A percentile compares a stretch with the other conserved stretches of the same genome.
phyloP scores from a whole-genome alignment of 1,140 invertebrate genomes.

The Latrodectus geometricus region DNA sequence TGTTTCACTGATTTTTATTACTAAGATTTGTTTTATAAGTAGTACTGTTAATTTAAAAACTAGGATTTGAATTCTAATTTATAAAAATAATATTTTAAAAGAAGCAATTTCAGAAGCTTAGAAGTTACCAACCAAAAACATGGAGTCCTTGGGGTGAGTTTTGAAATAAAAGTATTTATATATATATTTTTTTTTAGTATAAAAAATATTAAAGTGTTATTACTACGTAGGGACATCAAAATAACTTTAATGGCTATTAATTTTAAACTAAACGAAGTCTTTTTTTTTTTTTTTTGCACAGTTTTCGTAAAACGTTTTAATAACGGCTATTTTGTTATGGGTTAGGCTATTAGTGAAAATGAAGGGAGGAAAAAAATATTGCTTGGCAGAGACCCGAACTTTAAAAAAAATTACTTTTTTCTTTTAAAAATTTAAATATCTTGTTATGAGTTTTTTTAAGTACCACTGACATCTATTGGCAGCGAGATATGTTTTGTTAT shows the following conservation, averaged over 20 bases:
- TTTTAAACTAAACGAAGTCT: neutral
- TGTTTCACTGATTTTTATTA: no score
- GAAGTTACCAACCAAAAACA: no score
- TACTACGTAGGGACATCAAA: neutral
- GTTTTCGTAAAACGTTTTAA: conserved; percentile 13
- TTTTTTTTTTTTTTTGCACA: conserved; percentile 16
- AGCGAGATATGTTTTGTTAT: neutral
- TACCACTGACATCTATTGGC: neutral
- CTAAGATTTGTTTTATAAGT: no score
- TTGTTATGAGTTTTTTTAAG: neutral
- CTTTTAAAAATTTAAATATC: neutral
- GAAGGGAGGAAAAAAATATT: neutral
- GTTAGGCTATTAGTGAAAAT: neutral
- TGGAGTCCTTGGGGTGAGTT: no score
- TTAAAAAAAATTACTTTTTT: neutral
- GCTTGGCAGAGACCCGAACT: neutral
- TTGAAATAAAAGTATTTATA: no score
- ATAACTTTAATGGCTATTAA: conserved; percentile 25
- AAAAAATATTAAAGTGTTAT: no score
- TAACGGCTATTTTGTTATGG: neutral
- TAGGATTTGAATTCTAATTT: no score
- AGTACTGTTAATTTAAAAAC: no score
- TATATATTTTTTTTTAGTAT: no score
- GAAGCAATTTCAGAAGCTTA: no score
- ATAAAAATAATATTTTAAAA: no score